phyloP scores from a whole-genome alignment of 2,797 vertebrate species.

The Zenarchopterus dispar region DNA sequence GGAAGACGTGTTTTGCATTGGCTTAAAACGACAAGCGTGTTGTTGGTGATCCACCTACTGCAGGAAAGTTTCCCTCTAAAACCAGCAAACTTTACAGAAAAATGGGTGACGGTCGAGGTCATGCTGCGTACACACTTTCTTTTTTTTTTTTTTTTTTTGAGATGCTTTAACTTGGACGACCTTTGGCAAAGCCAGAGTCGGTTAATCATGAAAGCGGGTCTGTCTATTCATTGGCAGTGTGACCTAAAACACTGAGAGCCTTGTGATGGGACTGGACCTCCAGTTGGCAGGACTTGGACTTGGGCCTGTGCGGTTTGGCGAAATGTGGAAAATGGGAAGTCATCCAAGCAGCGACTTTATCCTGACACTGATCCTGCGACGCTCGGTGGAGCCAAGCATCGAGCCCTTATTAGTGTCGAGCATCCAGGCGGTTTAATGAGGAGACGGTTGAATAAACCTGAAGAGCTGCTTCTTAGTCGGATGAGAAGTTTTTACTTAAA shows the following conservation, averaged over 20 bases:
- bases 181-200: slow-evolving; percentile 1
- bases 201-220: slow-evolving; percentile 19
- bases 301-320: slow-evolving; percentile 34
- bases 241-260: slow-evolving; percentile 40
- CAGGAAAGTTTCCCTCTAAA: neutral
- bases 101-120: rapidly evolving
- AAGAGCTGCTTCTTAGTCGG: too few relatives aligned
- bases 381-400: slow-evolving; percentile 28
- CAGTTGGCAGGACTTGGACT: slow-evolving; percentile 19
- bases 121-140: neutral
- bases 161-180: slow-evolving; percentile 1
- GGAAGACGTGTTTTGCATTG: too few relatives aligned
- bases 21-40: too few relatives aligned
- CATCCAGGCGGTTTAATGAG: slow-evolving; percentile 15
- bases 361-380: slow-evolving; percentile 26
- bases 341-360: slow-evolving; percentile 39
- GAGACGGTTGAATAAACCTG: neutral
- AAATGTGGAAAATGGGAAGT: slow-evolving; percentile 44
- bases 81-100: neutral
- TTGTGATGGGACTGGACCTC: slow-evolving; percentile 41
- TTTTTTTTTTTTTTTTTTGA: too few relatives aligned
- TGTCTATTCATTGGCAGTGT: slow-evolving; percentile 4
- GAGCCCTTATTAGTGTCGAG: slow-evolving; percentile 31
- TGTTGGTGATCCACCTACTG: too few relatives aligned
- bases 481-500: too few relatives aligned